phyloP scores from a whole-genome alignment of 2,888 invertebrate genomes.

The Andrena praecox region DNA sequence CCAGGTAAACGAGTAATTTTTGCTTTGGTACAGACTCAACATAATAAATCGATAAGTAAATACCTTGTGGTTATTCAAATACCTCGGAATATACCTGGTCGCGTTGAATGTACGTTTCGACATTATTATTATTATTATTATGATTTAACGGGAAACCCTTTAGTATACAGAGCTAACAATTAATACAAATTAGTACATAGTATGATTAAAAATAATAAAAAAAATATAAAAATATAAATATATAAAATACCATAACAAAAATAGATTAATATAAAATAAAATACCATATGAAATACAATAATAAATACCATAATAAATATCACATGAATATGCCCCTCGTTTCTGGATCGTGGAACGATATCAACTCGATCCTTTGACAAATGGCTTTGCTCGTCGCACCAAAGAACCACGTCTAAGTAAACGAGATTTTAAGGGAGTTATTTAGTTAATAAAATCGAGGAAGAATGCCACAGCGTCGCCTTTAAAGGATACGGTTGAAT shows the following conservation, averaged over 20 bases:
- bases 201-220: too few species aligned
- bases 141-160: too few species aligned
- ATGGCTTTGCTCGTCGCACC: neutral
- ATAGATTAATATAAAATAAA: too few species aligned
- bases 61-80: neutral
- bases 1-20: neutral
- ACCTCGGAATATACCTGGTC: neutral
- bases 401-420: neutral
- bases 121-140: too few species aligned
- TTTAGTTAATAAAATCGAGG: conserved; percentile 7
- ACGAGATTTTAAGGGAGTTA: neutral
- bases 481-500: conserved; percentile 1
- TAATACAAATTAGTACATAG: too few species aligned
- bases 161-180: too few species aligned
- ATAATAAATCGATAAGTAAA: neutral
- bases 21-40: too few species aligned
- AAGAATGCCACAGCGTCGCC: neutral
- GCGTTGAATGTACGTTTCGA: neutral
- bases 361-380: neutral
- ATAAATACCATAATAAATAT: too few species aligned
- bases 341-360: neutral
- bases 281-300: too few species aligned
- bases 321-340: neutral
- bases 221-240: too few species aligned
- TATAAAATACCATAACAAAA: too few species aligned